A percentile compares a stretch with the other conserved stretches of the same genome.
phyloP scores from a whole-genome alignment of 2,113 vertebrate species.

The Entomyzon cyanotis region DNA sequence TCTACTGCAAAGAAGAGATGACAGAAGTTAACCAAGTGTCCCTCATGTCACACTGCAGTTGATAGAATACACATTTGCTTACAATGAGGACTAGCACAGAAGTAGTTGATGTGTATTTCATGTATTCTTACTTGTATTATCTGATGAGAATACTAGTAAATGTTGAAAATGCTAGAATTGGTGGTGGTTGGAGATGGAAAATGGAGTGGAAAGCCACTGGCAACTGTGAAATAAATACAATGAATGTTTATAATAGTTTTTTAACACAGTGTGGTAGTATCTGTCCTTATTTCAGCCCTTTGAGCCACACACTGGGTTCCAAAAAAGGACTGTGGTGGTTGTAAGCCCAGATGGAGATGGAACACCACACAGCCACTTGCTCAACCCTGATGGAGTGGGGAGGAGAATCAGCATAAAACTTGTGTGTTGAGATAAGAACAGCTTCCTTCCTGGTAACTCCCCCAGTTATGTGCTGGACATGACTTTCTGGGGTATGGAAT shows the following conservation, averaged over 20 bases:
- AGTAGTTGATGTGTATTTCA: background rate
- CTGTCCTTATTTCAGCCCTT: background rate
- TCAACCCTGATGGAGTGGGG: background rate
- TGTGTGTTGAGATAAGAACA: background rate
- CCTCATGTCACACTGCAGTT: background rate
- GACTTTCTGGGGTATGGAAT: background rate
- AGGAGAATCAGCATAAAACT: background rate
- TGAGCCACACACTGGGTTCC: fast-evolving
- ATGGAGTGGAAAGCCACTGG: background rate
- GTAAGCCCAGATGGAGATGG: background rate
- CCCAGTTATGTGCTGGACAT: background rate
- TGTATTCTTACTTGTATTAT: background rate
- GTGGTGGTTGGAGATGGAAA: background rate
- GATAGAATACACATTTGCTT: background rate
- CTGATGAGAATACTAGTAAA: background rate
- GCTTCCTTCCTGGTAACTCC: background rate
- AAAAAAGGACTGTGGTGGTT: background rate
- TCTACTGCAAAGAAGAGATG: constrained; percentile 2
- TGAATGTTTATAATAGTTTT: background rate
- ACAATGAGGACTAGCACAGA: background rate
- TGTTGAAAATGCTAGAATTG: background rate
- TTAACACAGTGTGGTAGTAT: fast-evolving
- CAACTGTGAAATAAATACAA: background rate
- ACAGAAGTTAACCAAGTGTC: background rate
- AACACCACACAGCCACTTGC: background rate